A percentile compares a stretch with the other conserved stretches of the same genome.
phyloP scores from a whole-genome alignment of 2,113 vertebrate species.

The Indicator maculatus region DNA sequence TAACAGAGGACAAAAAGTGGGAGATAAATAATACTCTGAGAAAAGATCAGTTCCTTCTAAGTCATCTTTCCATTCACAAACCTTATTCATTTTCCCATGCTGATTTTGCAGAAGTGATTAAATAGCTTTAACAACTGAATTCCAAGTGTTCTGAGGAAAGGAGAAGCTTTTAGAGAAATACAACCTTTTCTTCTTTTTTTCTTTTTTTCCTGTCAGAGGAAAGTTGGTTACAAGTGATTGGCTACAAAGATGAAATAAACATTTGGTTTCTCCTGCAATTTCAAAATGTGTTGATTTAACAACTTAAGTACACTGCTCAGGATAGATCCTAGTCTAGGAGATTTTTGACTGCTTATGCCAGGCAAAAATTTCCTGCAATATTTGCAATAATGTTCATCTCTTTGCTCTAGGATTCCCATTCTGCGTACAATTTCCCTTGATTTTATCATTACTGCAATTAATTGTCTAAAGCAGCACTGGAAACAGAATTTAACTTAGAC shows the following conservation, averaged over 20 bases:
- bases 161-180: neutral
- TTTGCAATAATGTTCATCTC: neutral
- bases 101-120: neutral
- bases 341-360: neutral
- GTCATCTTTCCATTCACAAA: neutral
- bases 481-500: neutral
- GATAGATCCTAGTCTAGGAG: neutral
- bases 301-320: neutral
- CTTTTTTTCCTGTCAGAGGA: neutral
- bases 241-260: neutral
- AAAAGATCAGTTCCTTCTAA: neutral
- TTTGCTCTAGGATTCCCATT: neutral
- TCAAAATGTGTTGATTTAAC: neutral
- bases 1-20: neutral
- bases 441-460: constrained; percentile 4
- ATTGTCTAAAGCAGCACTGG: neutral
- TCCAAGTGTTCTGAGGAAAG: neutral
- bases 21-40: neutral
- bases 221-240: neutral
- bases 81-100: neutral
- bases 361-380: neutral
- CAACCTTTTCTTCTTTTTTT: neutral
- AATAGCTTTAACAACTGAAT: constrained; percentile 10
- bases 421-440: neutral
- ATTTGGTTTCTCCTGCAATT: neutral